Evolutionary conservation across 1,140 invertebrate species (phyloP).

Genomic region (Rhyacophila brunnea): DNA sequence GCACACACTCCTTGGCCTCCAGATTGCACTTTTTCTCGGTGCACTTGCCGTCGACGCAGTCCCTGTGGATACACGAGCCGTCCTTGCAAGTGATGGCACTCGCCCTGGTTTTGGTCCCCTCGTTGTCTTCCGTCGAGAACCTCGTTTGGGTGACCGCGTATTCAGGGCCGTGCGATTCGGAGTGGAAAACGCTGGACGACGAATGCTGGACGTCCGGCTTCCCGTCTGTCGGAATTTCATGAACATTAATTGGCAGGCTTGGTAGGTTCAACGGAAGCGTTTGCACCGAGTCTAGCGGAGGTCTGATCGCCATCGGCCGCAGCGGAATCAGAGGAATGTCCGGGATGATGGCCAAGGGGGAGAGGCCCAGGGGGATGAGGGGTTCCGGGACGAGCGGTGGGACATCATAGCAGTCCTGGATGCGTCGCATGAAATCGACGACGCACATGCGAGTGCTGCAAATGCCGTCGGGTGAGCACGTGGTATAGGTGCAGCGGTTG

Average conservation of each 20-base stretch:
- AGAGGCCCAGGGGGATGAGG: background rate
- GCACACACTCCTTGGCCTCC: slow-evolving; percentile 19
- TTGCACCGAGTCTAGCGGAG: background rate
- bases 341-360: background rate
- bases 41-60: slow-evolving; percentile 22
- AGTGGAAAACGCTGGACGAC: background rate
- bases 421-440: background rate
- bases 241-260: background rate
- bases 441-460: slow-evolving; percentile 9
- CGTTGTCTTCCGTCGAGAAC: background rate
- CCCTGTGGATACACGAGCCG: slow-evolving; percentile 16
- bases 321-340: background rate
- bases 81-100: slow-evolving; percentile 11
- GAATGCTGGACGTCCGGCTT: slow-evolving; percentile 4
- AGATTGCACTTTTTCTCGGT: slow-evolving; percentile 23
- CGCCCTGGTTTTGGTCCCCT: background rate
- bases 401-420: background rate
- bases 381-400: background rate
- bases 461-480: background rate
- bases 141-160: background rate
- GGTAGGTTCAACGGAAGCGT: slow-evolving; percentile 6
- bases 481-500: slow-evolving; percentile 6
- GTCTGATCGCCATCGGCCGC: background rate
- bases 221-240: background rate
- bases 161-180: background rate